Conservation (phyloP, 1,140 invertebrate genomes). For the Cardiocondyla obscurior region DNA sequence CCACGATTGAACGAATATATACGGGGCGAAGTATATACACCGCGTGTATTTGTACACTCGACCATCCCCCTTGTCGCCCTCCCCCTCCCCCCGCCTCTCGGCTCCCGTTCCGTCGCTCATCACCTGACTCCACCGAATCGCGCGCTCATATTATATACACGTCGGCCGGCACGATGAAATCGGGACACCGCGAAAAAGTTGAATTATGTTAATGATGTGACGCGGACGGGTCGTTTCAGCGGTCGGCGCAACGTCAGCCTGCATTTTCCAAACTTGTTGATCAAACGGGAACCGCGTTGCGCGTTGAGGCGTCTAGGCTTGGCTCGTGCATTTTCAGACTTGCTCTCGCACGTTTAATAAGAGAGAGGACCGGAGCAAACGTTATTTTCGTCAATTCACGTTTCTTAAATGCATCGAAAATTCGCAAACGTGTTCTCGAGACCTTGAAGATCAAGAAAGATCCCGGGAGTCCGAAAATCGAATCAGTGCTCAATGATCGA, state of each 20-base stretch:
- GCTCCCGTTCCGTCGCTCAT: background rate
- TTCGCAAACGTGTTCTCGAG: background rate
- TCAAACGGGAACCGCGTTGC: background rate
- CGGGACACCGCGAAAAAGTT: conserved; percentile 43
- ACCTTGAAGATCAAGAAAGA: background rate
- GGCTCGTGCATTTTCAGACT: too few species aligned
- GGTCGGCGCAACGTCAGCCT: background rate
- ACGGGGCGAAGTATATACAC: conserved; percentile 23
- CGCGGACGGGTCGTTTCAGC: conserved; percentile 9
- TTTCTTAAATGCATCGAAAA: background rate
- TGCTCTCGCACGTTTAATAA: background rate
- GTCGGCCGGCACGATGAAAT: conserved; percentile 9
- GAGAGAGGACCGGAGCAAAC: too few species aligned
- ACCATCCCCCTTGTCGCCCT: background rate
- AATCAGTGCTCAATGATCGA: conserved; percentile 36
- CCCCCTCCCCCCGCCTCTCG: background rate
- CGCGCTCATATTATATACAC: conserved; percentile 35
- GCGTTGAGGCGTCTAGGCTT: background rate
- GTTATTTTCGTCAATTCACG: background rate
- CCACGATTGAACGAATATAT: conserved; percentile 53
- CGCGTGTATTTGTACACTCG: conserved; percentile 47
- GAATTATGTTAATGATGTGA: conserved; percentile 47
- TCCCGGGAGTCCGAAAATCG: conserved; percentile 19
- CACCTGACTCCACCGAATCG: background rate
- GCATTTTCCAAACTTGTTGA: conserved; percentile 43